These are phyloP conservation scores for Pachypeltis micranthus DNA, from an alignment of 1,140 invertebrate genomes.

Conservation along the genomic window DNA sequence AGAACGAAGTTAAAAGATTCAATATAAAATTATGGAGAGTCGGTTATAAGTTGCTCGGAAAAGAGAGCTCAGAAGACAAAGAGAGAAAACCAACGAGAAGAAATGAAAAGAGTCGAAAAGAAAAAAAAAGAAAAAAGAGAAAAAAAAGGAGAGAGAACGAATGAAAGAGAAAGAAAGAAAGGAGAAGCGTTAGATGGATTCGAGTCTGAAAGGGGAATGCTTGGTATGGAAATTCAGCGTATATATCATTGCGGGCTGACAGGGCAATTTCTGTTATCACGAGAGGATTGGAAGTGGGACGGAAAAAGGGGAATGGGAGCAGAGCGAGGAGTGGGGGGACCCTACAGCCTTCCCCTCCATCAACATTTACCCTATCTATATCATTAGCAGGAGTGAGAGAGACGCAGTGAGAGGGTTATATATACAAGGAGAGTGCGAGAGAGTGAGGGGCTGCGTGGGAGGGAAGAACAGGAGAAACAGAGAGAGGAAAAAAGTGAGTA, in stretches of 20 bases:
- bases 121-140: background rate
- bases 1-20: too few species aligned
- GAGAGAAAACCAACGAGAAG: too few species aligned
- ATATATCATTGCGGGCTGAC: constrained; percentile 29
- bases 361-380: constrained; percentile 15
- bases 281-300: constrained; percentile 14
- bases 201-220: constrained; percentile 15
- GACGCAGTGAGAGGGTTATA: too few species aligned
- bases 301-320: constrained; percentile 32
- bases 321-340: constrained; percentile 29
- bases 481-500: background rate
- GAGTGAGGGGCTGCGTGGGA: background rate
- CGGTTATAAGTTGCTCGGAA: too few species aligned
- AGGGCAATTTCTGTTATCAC: constrained; percentile 30
- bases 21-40: too few species aligned
- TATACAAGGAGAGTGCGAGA: too few species aligned
- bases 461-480: background rate
- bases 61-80: too few species aligned
- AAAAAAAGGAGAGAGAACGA: background rate
- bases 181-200: constrained; percentile 10
- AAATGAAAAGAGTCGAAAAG: too few species aligned
- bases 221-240: constrained; percentile 26
- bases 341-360: constrained; percentile 31
- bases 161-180: background rate
- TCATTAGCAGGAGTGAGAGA: constrained; percentile 9